phyloP scores from a whole-genome alignment of 2,113 vertebrate species.

The Oxyura jamaicensis region DNA sequence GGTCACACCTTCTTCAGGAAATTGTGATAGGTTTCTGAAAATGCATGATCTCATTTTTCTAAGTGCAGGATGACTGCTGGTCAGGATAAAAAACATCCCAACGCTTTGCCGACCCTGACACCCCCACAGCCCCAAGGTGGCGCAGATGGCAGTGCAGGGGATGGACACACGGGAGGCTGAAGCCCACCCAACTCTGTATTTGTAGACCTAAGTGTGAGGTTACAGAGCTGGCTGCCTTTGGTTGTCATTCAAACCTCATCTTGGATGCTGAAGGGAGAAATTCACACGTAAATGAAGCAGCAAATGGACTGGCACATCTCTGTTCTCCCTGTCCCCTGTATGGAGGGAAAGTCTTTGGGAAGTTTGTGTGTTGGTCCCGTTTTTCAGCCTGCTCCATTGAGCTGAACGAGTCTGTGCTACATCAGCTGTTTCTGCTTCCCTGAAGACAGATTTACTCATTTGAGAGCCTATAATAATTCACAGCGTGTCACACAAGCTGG shows the following conservation, averaged over 20 bases:
- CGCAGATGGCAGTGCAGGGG: not conserved
- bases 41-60: not conserved
- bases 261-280: not conserved
- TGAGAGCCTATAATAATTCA: not conserved
- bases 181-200: not conserved
- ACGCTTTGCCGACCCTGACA: not conserved
- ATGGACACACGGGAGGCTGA: not conserved
- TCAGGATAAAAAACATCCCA: not conserved
- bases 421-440: not conserved
- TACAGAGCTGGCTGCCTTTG: not conserved
- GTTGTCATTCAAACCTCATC: not conserved
- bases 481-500: not conserved
- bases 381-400: not conserved
- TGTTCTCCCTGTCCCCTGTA: not conserved
- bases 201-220: not conserved
- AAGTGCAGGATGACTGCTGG: not conserved
- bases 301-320: not conserved
- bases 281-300: rapidly evolving
- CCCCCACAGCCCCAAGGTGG: not conserved
- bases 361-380: not conserved
- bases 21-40: not conserved
- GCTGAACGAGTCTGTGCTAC: not conserved
- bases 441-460: not conserved
- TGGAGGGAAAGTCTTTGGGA: not conserved
- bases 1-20: not conserved